Evolutionary conservation across 2,113 vertebrate genomes (phyloP).

Genomic region (Odocoileus virginianus): DNA sequence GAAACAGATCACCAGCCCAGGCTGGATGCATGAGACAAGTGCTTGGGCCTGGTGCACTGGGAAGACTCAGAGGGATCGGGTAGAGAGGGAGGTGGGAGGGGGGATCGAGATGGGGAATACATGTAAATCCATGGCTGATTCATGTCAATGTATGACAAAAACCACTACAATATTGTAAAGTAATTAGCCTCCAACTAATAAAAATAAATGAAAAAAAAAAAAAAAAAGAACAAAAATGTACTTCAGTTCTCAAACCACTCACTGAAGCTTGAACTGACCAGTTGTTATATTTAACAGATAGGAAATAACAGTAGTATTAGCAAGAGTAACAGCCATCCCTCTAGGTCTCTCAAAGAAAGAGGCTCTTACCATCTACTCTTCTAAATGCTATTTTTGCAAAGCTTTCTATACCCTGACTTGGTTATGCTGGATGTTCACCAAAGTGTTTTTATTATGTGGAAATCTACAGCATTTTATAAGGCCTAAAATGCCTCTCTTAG

Average conservation of each 20-base stretch:
- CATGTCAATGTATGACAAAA: too few species aligned
- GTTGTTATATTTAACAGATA: neutral
- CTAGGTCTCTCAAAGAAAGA: neutral
- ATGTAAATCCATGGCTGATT: too few species aligned
- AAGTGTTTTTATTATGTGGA: neutral
- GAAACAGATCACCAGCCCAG: too few species aligned
- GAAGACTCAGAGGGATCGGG: too few species aligned
- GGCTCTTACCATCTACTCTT: neutral
- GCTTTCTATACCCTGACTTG: neutral
- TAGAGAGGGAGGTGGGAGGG: too few species aligned
- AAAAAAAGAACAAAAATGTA: neutral
- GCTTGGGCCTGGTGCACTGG: too few species aligned
- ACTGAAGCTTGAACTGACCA: neutral
- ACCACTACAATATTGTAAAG: too few species aligned
- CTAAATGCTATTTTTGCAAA: neutral
- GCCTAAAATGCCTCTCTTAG: neutral
- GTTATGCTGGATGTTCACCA: neutral
- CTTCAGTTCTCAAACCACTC: neutral
- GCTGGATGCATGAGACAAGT: too few species aligned
- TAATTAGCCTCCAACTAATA: too few species aligned
- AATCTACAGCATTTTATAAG: neutral
- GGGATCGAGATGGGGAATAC: too few species aligned
- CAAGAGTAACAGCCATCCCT: fast-evolving
- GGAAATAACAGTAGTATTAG: fast-evolving
- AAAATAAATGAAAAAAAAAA: too few species aligned